These are phyloP conservation scores for Leucosticte australis DNA, from an alignment of 2,113 vertebrate species.

Conservation along the genomic window DNA sequence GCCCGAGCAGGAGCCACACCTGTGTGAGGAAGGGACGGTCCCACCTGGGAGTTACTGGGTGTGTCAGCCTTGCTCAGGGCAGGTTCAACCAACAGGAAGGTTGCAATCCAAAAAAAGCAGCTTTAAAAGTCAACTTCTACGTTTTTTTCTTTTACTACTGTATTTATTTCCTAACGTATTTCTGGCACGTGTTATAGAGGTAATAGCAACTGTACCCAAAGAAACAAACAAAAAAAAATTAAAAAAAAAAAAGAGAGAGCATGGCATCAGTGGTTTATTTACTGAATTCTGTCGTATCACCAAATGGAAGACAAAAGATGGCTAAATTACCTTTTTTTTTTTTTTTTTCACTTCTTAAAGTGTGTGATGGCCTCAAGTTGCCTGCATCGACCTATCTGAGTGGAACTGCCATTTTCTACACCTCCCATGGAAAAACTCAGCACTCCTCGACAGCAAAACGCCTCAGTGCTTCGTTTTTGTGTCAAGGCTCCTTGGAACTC, in stretches of 20 bases:
- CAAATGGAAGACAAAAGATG: slow-evolving; percentile 81
- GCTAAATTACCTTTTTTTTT: slow-evolving; percentile 43
- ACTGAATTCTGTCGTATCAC: slow-evolving; percentile 60
- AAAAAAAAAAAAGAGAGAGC: neutral
- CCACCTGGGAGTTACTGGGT: neutral
- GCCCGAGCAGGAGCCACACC: slow-evolving; percentile 27
- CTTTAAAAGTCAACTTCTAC: slow-evolving; percentile 47
- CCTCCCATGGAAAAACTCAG: slow-evolving; percentile 39
- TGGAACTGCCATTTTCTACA: slow-evolving; percentile 17
- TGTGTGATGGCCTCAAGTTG: slow-evolving; percentile 31
- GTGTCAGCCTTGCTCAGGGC: neutral
- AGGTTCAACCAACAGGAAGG: neutral
- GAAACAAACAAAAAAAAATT: neutral
- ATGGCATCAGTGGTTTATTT: slow-evolving; percentile 55
- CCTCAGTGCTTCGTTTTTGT: slow-evolving; percentile 24
- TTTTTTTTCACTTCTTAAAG: neutral
- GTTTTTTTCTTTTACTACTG: neutral
- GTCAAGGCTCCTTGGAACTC: slow-evolving; percentile 36
- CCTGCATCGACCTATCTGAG: neutral
- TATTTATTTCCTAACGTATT: neutral
- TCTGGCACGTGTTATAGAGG: slow-evolving; percentile 71
- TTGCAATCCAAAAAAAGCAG: slow-evolving; percentile 66
- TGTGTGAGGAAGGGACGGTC: slow-evolving; percentile 1
- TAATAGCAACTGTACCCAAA: slow-evolving; percentile 55
- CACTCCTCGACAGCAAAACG: neutral